A percentile compares a stretch with the other conserved stretches of the same genome.
phyloP scores from a whole-genome alignment of 2,888 invertebrate species.

The Stenchaetothrips biformis region DNA sequence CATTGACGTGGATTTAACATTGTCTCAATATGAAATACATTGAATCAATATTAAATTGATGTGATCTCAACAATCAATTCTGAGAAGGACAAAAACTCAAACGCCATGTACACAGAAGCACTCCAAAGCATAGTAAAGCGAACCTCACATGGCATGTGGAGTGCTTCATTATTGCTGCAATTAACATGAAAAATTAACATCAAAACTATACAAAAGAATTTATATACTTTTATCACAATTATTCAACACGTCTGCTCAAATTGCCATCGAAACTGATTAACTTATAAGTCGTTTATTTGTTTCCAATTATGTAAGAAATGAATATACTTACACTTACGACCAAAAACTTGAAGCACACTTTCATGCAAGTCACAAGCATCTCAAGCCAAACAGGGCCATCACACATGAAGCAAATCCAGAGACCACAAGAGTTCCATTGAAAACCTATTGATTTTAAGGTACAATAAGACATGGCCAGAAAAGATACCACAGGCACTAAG shows the following conservation, averaged over 20 bases:
- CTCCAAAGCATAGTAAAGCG: neutral
- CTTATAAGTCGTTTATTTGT: neutral
- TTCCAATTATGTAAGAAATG: too few relatives aligned
- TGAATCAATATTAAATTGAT: neutral
- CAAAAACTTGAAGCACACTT: neutral
- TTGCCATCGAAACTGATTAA: constrained; percentile 12
- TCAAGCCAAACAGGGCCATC: neutral
- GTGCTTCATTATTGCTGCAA: constrained; percentile 8
- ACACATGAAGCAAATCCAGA: neutral
- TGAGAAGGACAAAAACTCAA: neutral
- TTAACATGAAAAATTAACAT: constrained; percentile 2
- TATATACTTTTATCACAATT: constrained; percentile 17
- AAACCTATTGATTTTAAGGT: too few relatives aligned
- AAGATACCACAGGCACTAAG: too few relatives aligned
- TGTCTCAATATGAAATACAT: neutral
- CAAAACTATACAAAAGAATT: constrained; percentile 4
- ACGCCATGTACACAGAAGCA: neutral
- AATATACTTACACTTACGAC: neutral
- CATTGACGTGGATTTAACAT: neutral
- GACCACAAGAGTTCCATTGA: too few relatives aligned
- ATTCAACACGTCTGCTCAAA: neutral
- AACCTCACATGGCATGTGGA: neutral
- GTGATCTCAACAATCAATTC: neutral
- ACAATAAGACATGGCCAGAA: too few relatives aligned
- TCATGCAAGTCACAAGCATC: neutral